Conservation (phyloP, 2,797 vertebrate genomes). For the Centroberyx gerrardi region DNA sequence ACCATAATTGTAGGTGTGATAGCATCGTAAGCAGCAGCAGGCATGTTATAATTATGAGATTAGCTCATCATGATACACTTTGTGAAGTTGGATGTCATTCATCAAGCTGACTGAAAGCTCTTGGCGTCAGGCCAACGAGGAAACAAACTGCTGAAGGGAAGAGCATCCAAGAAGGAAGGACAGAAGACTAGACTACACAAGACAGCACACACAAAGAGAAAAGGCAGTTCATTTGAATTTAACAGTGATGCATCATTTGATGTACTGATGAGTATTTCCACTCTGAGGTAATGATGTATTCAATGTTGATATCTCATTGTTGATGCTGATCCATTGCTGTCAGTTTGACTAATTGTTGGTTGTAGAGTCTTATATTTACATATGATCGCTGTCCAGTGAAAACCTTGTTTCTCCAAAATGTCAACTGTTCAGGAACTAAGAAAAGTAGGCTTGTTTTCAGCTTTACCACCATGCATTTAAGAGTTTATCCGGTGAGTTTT, state of each 20-base stretch:
- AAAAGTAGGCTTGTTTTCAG: too few species aligned
- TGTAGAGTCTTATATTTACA: neutral
- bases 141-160: conserved; percentile 6
- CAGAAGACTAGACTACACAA: neutral
- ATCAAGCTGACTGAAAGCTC: neutral
- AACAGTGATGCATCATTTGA: neutral
- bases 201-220: neutral
- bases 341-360: neutral
- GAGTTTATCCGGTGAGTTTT: too few species aligned
- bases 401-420: too few species aligned
- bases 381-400: too few species aligned
- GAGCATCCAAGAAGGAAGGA: neutral
- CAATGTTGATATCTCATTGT: conserved; percentile 7
- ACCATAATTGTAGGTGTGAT: neutral
- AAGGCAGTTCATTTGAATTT: neutral
- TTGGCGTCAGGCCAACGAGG: neutral
- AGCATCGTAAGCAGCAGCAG: neutral
- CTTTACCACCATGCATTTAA: too few species aligned
- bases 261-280: neutral
- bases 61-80: neutral
- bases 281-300: neutral
- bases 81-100: conserved; percentile 8
- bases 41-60: conserved; percentile 8
- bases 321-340: neutral
- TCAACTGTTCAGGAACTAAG: too few species aligned